Evolutionary conservation across 1,140 invertebrate species (phyloP), one percentile per base, ranked within the genome.

Genomic region (Choristoneura fumiferana): DNA sequence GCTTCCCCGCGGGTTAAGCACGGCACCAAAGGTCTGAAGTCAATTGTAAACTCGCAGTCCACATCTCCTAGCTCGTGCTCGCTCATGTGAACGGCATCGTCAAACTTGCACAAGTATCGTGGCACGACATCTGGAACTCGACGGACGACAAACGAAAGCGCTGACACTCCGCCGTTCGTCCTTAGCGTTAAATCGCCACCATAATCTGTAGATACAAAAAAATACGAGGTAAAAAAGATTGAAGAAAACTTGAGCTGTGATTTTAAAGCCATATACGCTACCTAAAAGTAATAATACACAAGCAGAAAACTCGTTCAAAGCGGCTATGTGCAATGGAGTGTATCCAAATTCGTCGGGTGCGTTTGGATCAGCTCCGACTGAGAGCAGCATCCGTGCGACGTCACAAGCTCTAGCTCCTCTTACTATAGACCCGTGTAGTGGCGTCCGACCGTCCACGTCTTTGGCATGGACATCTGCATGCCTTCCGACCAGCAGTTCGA

Each of bases 1-100:
- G 93, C 93, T 82, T 96, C 95, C 0, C 93, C 92, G 38, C 92
- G 82, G 0, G 91, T 89, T 39, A 91, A 69, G 39, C 89, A 90
- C 1, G 94, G 93, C 1, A 95, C 92, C 10, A 95, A 67, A 0
- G 93, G 91, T 29, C 93, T 89, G 72, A 96, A 96, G 81, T 96
- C 95, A 22, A 96, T 78, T 6, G 94, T 94, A 0, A 96, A 85
- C 76, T 96, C 95, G 60, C 95, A 96, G 73, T 96, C 95, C 0
- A 95, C 93, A 59, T 96, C 95, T 0, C 94, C 94, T 0, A 96
- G 89, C 73, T 96, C 95, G 69, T 96, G 94, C 62, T 96, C 95
- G 62, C 94, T 94, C 1, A 95, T 87, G 55, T 93, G 92, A 10
- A 96, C 94, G 0, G 95, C 93, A 38, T 93, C 91, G 71, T 96